These are phyloP conservation scores for Coregonus sp. DNA, from an alignment of 2,797 vertebrate genomes.

Conservation along the genomic window DNA sequence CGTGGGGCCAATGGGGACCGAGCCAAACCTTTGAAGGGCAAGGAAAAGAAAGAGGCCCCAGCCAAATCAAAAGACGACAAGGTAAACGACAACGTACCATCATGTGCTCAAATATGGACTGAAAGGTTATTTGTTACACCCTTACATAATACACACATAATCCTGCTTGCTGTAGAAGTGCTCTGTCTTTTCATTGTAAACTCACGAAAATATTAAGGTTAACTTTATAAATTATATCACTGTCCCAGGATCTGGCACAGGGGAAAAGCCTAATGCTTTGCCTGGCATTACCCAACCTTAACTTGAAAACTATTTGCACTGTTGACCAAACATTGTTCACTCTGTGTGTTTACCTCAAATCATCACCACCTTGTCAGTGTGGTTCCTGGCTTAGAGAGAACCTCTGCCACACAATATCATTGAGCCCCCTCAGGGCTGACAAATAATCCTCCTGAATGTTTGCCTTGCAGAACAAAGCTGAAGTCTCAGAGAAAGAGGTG, in stretches of 20 bases:
- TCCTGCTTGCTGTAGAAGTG: neutral
- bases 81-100: slow-evolving; percentile 65
- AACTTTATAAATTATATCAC: too few relatives aligned
- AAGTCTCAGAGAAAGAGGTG: slow-evolving; percentile 86
- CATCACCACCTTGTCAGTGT: slow-evolving; percentile 39
- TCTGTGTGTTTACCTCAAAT: slow-evolving; percentile 31
- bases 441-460: slow-evolving; percentile 16
- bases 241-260: neutral
- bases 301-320: slow-evolving; percentile 30
- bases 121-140: neutral
- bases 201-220: neutral
- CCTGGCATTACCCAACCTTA: neutral
- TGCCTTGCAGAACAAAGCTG: slow-evolving; percentile 72
- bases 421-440: neutral
- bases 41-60: slow-evolving; percentile 86
- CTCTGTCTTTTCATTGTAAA: neutral
- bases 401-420: neutral
- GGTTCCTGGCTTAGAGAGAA: slow-evolving; percentile 40
- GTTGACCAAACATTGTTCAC: slow-evolving; percentile 35
- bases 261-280: neutral
- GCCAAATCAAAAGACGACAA: slow-evolving; percentile 90
- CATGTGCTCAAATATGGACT: neutral
- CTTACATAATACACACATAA: neutral
- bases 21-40: slow-evolving; percentile 78
- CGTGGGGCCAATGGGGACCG: slow-evolving; percentile 82